Evolutionary conservation across 2,113 vertebrate genomes (phyloP), one percentile per base, ranked within the genome.

Genomic region (Hypomesus transpacificus): DNA sequence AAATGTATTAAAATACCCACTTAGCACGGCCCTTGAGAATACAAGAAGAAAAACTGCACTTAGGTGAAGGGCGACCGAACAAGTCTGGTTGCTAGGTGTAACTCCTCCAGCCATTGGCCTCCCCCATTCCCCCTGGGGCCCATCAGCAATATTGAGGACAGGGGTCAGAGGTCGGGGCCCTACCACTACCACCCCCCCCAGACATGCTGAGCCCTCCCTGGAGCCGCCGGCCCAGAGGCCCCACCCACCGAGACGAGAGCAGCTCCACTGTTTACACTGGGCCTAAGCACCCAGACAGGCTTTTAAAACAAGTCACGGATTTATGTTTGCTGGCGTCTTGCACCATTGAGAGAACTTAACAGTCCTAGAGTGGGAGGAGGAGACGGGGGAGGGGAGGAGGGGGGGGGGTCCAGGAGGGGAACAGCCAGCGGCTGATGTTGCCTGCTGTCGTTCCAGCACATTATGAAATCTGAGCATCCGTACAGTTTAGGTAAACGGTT

Each of bases 91-190:
- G 31, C 31, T 34, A 34, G 4, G 31, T 34, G 4, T 6, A 7
- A 34, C 31, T 11, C 9, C 9, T 46, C 39, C 31, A 34, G 31
- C 31, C 7, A 8, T 34, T 46, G 5, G 1, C 39, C 9, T 46
- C 39, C 39, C 39, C 39, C 7, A 46, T 9, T 46, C 34, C 8
- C 57, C 18, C 20, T 68, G 60, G 57, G 20, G 14, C 5, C 22
- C 8, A 51, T 60, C 18, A 60, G 14, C 24, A 65, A 20, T 68
- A 72, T 54, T 59, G 66, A 66, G 22, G 16, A 20, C 31, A 63
- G 46, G 71, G 68, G 71, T 75, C 57, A 76, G 82, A 80, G 73
- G 46, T 74, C 53, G 69, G 53, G 24, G 63, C 51, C 67, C 31
- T 6, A 34, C 31, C 31, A 34, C 31, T 2, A 24, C 31, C 31